These are phyloP conservation scores for Pomacea canaliculata DNA, from an alignment of 2,888 invertebrate genomes.

Conservation along the genomic window DNA sequence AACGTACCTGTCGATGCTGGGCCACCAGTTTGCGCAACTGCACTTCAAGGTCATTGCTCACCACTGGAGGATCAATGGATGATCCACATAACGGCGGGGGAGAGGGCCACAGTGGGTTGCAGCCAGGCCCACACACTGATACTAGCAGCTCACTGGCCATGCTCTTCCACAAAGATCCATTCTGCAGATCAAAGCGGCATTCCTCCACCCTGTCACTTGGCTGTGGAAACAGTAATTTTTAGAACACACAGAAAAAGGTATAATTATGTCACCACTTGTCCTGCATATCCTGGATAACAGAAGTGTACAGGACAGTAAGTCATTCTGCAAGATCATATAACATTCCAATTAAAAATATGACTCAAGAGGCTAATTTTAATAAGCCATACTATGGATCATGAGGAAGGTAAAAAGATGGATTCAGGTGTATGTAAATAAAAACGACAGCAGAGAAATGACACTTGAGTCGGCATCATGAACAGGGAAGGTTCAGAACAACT, in stretches of 20 bases:
- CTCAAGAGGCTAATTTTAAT: too few relatives aligned
- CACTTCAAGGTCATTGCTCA: slow-evolving; percentile 67
- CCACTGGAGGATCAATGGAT: slow-evolving; percentile 54
- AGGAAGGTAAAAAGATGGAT: too few relatives aligned
- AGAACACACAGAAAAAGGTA: not conserved
- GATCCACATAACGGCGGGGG: slow-evolving; percentile 61
- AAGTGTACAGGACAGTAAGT: not conserved
- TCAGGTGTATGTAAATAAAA: too few relatives aligned
- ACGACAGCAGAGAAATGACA: too few relatives aligned
- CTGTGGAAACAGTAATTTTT: slow-evolving; percentile 37
- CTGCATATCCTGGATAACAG: not conserved
- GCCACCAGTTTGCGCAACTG: slow-evolving; percentile 63
- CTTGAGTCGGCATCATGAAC: too few relatives aligned
- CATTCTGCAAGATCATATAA: not conserved
- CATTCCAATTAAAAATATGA: too few relatives aligned
- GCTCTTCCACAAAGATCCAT: slow-evolving; percentile 68
- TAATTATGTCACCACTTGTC: not conserved
- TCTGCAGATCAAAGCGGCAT: slow-evolving; percentile 64
- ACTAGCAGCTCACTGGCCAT: slow-evolving; percentile 68
- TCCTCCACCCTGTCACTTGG: slow-evolving; percentile 64
- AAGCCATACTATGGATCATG: too few relatives aligned
- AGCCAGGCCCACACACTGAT: slow-evolving; percentile 58
- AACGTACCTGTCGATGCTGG: slow-evolving; percentile 63
- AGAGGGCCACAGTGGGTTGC: slow-evolving; percentile 58
- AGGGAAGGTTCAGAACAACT: too few relatives aligned